Conservation (phyloP, 2,113 vertebrate species). For the Aegotheles bennettii region DNA sequence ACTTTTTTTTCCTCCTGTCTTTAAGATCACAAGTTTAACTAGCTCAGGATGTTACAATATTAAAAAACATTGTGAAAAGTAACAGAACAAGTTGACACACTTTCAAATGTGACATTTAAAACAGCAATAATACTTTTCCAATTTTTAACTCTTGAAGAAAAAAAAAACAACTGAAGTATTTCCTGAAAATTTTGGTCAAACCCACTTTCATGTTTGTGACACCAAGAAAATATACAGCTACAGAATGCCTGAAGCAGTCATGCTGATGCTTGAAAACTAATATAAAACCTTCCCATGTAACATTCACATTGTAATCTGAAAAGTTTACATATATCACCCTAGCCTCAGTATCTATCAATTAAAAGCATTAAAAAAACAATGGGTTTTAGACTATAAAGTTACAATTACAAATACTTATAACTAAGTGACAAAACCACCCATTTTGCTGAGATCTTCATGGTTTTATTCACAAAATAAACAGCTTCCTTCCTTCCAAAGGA, state of each 20-base stretch:
- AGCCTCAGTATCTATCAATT: neutral
- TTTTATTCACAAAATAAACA: conserved; percentile 79
- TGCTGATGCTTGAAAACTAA: neutral
- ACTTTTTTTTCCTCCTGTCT: neutral
- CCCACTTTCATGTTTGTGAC: neutral
- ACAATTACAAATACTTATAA: neutral
- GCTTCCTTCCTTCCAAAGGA: conserved; percentile 41
- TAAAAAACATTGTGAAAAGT: conserved; percentile 55
- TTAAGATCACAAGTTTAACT: neutral
- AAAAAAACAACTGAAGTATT: neutral
- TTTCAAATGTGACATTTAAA: conserved; percentile 30
- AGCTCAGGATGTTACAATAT: conserved; percentile 34
- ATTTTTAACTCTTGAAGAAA: neutral
- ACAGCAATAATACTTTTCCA: neutral
- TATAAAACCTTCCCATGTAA: neutral
- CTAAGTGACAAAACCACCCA: conserved; percentile 27
- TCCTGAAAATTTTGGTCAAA: neutral
- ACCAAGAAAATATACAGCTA: neutral
- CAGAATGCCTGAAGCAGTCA: neutral
- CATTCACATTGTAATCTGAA: neutral
- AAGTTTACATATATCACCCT: neutral
- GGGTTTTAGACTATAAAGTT: neutral
- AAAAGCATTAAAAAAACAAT: neutral
- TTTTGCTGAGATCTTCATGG: conserved; percentile 12
- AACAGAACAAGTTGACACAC: conserved; percentile 50